Percentiles rank a stretch among this genome's conserved stretches.
Conservation (phyloP, 2,888 invertebrate species). For the Drosophila tripunctata region DNA sequence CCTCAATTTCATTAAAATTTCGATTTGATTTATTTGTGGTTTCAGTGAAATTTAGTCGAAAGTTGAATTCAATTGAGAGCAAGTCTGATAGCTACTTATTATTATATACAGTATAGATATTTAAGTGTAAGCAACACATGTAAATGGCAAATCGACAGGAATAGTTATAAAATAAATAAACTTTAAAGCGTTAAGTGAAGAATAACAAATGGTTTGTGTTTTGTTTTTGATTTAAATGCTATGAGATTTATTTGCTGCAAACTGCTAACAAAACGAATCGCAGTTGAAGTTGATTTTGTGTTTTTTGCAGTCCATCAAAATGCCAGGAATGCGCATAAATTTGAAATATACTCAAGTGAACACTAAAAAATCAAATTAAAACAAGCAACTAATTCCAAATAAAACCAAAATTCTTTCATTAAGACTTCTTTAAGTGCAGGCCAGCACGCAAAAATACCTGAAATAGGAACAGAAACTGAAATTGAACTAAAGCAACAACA, state of each 20-base stretch:
- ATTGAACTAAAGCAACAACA: conserved; percentile 19
- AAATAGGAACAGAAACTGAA: conserved; percentile 18
- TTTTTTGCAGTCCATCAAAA: conserved; percentile 37
- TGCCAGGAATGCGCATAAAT: conserved; percentile 56
- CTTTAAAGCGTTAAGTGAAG: conserved; percentile 55
- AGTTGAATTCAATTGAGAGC: background rate
- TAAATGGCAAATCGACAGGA: conserved; percentile 73
- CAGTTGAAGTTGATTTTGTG: conserved; percentile 8
- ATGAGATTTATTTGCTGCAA: background rate
- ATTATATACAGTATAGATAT: too few species aligned
- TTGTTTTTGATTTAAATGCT: background rate
- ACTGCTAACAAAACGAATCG: conserved; percentile 28
- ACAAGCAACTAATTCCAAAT: conserved; percentile 58
- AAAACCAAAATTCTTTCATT: conserved; percentile 71
- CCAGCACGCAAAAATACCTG: conserved; percentile 66
- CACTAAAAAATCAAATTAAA: conserved; percentile 73
- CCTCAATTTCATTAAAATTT: background rate
- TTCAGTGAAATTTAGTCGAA: background rate
- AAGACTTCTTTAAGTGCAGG: conserved; percentile 64
- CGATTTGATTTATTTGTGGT: background rate
- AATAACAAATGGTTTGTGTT: background rate
- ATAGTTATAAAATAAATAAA: conserved; percentile 76
- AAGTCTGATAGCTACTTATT: conserved; percentile 33
- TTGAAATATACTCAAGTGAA: conserved; percentile 50
- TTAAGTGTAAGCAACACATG: conserved; percentile 57